A percentile compares a stretch with the other conserved stretches of the same genome.
These are phyloP conservation scores for Cavia porcellus DNA, from an alignment of 2,113 vertebrate genomes.

Conservation along the genomic window DNA sequence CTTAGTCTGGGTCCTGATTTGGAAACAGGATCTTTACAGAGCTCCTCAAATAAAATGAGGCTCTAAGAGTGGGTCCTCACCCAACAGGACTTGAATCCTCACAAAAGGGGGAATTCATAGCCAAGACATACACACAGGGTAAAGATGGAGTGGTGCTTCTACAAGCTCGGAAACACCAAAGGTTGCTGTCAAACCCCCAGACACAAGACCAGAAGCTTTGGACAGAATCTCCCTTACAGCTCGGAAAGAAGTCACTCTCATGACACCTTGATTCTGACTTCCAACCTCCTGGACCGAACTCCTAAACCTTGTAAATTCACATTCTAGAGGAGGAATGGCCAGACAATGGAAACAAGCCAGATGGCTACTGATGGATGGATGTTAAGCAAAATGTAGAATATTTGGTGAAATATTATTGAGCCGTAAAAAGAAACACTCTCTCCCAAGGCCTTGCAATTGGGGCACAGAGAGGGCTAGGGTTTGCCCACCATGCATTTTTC, in stretches of 20 bases:
- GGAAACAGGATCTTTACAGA: not conserved
- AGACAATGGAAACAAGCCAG: conserved; percentile 42
- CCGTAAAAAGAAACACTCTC: not conserved
- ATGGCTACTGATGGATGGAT: not conserved
- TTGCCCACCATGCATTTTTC: not conserved
- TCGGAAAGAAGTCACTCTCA: not conserved
- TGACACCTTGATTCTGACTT: not conserved
- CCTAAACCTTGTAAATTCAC: not conserved
- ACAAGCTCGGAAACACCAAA: not conserved
- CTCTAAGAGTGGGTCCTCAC: not conserved
- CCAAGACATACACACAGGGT: not conserved
- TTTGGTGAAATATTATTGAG: not conserved
- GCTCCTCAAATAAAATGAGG: not conserved
- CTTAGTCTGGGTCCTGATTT: not conserved
- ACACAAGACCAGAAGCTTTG: not conserved
- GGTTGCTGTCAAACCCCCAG: not conserved
- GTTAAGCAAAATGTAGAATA: not conserved
- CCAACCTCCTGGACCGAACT: not conserved
- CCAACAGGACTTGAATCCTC: not conserved
- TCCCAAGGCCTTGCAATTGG: not conserved
- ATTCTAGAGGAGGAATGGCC: not conserved
- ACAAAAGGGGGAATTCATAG: not conserved
- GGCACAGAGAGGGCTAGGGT: not conserved
- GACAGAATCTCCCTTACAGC: not conserved
- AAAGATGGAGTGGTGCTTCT: not conserved